phyloP scores from a whole-genome alignment of 92 coral and sea anemone genomes.

The Zoanthus sociatus region DNA sequence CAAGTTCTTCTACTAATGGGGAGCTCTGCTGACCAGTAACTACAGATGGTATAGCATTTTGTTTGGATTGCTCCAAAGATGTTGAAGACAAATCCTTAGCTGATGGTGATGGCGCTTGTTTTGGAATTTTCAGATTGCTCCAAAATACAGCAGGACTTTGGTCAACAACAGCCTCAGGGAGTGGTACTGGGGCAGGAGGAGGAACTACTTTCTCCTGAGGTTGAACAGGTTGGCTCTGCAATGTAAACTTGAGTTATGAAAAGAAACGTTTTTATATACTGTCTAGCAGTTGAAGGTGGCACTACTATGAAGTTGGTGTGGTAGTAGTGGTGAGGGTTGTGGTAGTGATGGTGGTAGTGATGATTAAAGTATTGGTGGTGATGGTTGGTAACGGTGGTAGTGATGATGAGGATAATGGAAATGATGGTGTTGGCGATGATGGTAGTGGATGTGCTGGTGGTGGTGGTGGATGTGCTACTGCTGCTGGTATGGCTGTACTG shows the following conservation, averaged over 20 bases:
- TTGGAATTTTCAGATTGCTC: constrained; percentile 24
- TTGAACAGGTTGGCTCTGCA: constrained; percentile 3
- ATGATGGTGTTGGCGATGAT: no score
- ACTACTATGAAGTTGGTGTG: no score
- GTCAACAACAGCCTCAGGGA: constrained; percentile 31
- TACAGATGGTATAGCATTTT: background rate
- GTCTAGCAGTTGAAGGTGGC: no score
- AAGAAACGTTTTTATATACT: background rate
- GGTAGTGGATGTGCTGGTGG: no score
- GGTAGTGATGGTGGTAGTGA: no score
- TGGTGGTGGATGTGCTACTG: no score
- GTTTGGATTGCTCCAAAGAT: constrained; percentile 21
- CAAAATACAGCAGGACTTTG: constrained; percentile 45
- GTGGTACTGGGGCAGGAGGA: constrained; percentile 38
- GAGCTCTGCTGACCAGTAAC: constrained; percentile 24
- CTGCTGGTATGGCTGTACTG: no score
- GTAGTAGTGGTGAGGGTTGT: no score
- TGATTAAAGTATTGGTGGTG: no score
- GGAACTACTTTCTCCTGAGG: constrained; percentile 26
- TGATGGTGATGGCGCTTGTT: background rate
- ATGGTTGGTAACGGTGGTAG: no score
- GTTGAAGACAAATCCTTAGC: constrained; percentile 24
- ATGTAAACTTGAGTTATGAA: background rate
- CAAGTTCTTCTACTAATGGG: constrained; percentile 20
- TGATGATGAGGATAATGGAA: no score